phyloP scores from a whole-genome alignment of 2,797 vertebrate species.

The Columba guinea region DNA sequence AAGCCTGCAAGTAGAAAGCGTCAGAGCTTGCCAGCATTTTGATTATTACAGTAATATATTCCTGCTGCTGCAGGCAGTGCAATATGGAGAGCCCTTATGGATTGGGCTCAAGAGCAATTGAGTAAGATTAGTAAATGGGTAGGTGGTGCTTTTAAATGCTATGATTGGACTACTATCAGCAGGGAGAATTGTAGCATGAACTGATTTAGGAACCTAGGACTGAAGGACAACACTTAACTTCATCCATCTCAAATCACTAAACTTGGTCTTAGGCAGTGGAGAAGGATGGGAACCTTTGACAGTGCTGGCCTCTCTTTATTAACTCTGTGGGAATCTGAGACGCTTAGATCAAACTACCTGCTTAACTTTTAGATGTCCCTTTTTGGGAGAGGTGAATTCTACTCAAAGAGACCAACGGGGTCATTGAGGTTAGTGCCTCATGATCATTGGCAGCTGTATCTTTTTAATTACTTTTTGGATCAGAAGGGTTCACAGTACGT shows the following conservation, averaged over 20 bases:
- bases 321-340: background rate
- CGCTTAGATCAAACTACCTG: background rate
- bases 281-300: background rate
- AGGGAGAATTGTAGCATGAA: background rate
- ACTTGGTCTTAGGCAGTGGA: background rate
- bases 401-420: background rate
- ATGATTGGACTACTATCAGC: background rate
- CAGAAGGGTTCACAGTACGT: background rate
- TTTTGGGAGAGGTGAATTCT: background rate
- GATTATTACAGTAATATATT: slow-evolving; percentile 80
- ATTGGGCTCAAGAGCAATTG: slow-evolving; percentile 90
- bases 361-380: background rate
- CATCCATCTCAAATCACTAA: background rate
- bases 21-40: slow-evolving; percentile 86
- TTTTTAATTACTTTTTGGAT: background rate
- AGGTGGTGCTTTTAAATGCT: background rate
- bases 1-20: slow-evolving; percentile 82
- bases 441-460: background rate
- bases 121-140: slow-evolving; percentile 75
- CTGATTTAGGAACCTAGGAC: background rate
- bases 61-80: slow-evolving; percentile 72
- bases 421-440: background rate
- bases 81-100: slow-evolving; percentile 82
- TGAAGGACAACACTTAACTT: background rate
- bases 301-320: background rate